phyloP scores from a whole-genome alignment of 2,888 invertebrate genomes.

The Geophilus truncorum region DNA sequence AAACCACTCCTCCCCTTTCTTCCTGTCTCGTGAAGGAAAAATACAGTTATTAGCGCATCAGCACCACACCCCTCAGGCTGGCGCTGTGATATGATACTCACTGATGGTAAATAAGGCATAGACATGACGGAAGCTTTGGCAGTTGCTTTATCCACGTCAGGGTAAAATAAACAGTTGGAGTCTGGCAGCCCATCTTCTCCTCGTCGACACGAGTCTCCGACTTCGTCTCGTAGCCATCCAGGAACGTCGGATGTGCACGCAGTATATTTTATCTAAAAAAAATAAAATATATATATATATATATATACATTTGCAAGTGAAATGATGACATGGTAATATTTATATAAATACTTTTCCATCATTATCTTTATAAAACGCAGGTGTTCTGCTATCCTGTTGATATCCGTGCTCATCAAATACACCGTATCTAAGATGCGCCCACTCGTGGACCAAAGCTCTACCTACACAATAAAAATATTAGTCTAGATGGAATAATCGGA shows the following conservation, averaged over 20 bases:
- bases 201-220: not conserved
- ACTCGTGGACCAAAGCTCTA: slow-evolving; percentile 42
- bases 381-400: slow-evolving; percentile 39
- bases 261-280: slow-evolving; percentile 31
- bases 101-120: slow-evolving; percentile 40
- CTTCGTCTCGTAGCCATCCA: slow-evolving; percentile 29
- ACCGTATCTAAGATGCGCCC: slow-evolving; percentile 44
- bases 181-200: slow-evolving; percentile 29
- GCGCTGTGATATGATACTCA: slow-evolving; percentile 20
- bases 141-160: slow-evolving; percentile 38
- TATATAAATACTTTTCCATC: slow-evolving; percentile 30
- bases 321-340: no score
- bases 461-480: slow-evolving; percentile 29
- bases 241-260: slow-evolving; percentile 33
- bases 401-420: slow-evolving; percentile 44
- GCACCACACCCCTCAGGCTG: not conserved
- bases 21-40: no score
- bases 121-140: slow-evolving; percentile 41
- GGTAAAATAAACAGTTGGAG: slow-evolving; percentile 42
- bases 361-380: slow-evolving; percentile 38
- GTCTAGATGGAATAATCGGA: no score
- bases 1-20: no score
- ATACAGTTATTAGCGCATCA: no score
- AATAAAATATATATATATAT: not conserved
- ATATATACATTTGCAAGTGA: not conserved